phyloP scores from a whole-genome alignment of 37 sponge, comb jelly and placozoan genomes.

The Bolinopsis microptera region DNA sequence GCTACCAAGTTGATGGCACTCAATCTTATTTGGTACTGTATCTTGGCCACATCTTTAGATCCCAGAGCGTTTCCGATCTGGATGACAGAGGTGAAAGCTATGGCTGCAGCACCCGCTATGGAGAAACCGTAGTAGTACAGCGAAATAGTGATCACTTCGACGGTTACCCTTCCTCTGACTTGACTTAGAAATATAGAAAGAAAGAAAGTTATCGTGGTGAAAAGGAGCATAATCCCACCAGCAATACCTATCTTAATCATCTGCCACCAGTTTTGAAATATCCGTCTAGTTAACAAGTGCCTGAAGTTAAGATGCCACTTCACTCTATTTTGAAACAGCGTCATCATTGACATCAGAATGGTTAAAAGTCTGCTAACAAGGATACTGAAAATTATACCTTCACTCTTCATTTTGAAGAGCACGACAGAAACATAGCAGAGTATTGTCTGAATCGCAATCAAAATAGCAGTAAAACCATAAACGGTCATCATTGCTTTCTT shows the following conservation, averaged over 20 bases:
- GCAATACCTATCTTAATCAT: not conserved
- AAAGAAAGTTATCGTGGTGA: not conserved
- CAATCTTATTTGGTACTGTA: not conserved
- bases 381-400: not conserved
- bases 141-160: not conserved
- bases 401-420: not conserved
- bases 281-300: not conserved
- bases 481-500: not conserved
- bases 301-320: not conserved
- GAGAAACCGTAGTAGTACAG: not conserved
- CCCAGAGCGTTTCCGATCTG: not conserved
- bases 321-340: not conserved
- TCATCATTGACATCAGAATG: not conserved
- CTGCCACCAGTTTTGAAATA: not conserved
- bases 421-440: not conserved
- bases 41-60: not conserved
- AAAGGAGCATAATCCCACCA: not conserved
- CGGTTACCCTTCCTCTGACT: not conserved
- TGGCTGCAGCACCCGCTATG: not conserved
- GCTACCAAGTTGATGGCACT: not conserved
- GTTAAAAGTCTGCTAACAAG: not conserved
- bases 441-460: not conserved
- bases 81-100: not conserved
- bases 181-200: not conserved
- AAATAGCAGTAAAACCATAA: not conserved